Conservation (phyloP, 2,113 vertebrate species). For the Oxyruncus cristatus region DNA sequence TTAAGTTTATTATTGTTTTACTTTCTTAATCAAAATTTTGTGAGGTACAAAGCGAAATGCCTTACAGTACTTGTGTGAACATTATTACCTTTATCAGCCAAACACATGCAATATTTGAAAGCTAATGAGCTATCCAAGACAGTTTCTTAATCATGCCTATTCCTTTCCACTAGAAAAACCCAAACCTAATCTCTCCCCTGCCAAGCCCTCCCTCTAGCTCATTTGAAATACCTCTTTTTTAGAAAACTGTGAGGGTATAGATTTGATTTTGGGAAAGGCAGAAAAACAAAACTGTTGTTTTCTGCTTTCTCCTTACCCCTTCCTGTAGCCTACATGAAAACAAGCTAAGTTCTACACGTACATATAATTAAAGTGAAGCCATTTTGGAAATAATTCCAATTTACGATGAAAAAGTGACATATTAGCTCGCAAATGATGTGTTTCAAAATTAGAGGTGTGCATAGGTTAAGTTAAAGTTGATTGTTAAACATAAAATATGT, state of each 20-base stretch:
- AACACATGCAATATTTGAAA: constrained; percentile 17
- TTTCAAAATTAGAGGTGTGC: constrained; percentile 42
- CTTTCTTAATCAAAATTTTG: constrained; percentile 12
- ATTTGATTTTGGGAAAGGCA: not conserved
- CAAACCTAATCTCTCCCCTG: not conserved
- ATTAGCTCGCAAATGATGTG: constrained; percentile 17
- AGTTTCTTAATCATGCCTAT: not conserved
- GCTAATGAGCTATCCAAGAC: not conserved
- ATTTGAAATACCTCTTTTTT: not conserved
- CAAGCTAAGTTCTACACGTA: not conserved
- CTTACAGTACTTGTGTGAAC: not conserved
- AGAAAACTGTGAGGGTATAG: not conserved
- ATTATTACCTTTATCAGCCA: not conserved
- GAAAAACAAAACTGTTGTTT: not conserved
- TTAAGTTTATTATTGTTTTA: not conserved
- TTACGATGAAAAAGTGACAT: not conserved
- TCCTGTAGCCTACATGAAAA: not conserved
- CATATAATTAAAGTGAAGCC: constrained; percentile 35
- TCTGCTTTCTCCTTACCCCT: not conserved
- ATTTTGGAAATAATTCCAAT: constrained; percentile 18
- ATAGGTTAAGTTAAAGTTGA: constrained; percentile 2
- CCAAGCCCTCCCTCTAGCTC: not conserved
- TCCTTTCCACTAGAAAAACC: not conserved
- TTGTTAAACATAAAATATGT: not conserved
- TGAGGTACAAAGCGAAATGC: not conserved